Evolutionary conservation across 1,140 invertebrate genomes (phyloP), one percentile per base, ranked within the genome.

Genomic region (Ips nitidus): DNA sequence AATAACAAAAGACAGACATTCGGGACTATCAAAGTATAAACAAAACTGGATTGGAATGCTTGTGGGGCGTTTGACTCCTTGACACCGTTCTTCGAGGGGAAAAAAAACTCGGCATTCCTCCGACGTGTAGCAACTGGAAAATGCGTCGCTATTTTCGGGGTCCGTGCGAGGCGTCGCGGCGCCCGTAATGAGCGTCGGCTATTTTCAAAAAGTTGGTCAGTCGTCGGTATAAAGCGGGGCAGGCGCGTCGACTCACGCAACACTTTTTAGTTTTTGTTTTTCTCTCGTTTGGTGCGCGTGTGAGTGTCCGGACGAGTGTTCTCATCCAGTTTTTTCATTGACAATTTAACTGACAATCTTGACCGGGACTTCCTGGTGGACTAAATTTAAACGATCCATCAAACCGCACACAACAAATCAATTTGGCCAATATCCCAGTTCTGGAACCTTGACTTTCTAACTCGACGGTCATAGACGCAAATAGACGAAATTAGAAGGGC

Each of bases 151-250:
- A 47, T 47, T 47, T 47, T 47, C n/a, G 45, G 45, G n/a, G 4
- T 22, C 22, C 22, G 22, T 22, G 22, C 45, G n/a, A 5, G 45
- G 45, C 4, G 45, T 36, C 52, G 5, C n/a, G 52, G 8, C 2
- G 5, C 7, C 52, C n/a, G 52, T 22, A 22, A 22, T 22, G 22
- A 22, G 22, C 22, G 5, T 5, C 38, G 47, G 47, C 61, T 64
- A 64, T 52, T 52, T 52, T 64, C 61, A 53, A 45, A 61, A 62
- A 64, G 4, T 53, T 64, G 61, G 39, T 52, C 47, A 64, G 61
- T 64, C 61, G 61, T 64, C 47, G 61, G 61, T 22, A 1, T 22
- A 53, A 37, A 22, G 41, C 43, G 60, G 61, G 47, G 40, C 43
- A 6, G 50, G 39, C 59, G 42, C 8, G 59, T 8, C 22, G 22